These are phyloP conservation scores for Carollia perspicillata DNA, from an alignment of 2,113 vertebrate species.

Conservation along the genomic window DNA sequence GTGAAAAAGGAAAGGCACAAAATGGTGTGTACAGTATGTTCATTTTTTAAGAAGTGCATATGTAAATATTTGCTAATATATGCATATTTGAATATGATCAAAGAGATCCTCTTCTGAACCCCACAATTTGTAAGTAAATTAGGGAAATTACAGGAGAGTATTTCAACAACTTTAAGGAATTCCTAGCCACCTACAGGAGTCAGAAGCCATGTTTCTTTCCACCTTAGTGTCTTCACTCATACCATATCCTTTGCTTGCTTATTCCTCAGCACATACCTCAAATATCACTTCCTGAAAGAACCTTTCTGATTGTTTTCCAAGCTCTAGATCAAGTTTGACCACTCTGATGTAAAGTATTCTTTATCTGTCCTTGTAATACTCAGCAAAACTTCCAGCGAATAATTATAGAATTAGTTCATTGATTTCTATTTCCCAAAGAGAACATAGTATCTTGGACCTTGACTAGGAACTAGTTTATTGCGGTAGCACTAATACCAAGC, in stretches of 20 bases:
- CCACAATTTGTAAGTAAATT: neutral
- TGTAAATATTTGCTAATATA: constrained; percentile 16
- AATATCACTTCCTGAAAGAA: neutral
- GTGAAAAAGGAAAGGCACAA: neutral
- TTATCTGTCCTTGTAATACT: neutral
- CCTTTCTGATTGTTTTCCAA: neutral
- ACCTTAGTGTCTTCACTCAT: neutral
- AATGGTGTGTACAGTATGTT: neutral
- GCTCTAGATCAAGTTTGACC: neutral
- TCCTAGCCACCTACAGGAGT: neutral
- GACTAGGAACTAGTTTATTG: neutral
- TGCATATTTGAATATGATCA: constrained; percentile 12
- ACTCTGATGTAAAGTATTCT: neutral
- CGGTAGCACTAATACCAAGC: neutral
- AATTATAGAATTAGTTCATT: neutral
- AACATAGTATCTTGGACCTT: neutral
- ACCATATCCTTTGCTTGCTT: neutral
- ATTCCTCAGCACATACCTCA: neutral
- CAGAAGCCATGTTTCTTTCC: neutral
- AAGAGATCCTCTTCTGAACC: neutral
- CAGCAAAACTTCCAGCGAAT: neutral
- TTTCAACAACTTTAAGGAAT: neutral
- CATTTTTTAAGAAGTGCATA: neutral
- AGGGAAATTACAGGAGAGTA: neutral
- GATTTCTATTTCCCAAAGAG: neutral